A percentile compares a stretch with the other conserved stretches of the same genome.
phyloP scores from a whole-genome alignment of 2,113 vertebrate genomes.

The Cynoglossus semilaevis region DNA sequence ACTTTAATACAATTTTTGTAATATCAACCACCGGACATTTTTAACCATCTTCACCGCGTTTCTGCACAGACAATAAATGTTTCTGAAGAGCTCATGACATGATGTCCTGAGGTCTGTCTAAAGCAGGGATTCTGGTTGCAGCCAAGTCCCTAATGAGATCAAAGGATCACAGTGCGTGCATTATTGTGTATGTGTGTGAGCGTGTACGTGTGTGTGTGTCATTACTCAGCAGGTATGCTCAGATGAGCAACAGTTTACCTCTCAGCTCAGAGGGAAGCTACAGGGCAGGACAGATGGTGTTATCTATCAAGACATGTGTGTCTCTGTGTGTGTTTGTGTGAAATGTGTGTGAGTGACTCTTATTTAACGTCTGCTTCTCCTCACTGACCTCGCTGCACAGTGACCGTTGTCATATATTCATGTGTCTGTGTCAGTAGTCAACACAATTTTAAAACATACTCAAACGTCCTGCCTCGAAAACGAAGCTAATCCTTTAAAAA shows the following conservation, averaged over 20 bases:
- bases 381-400: constrained; percentile 23
- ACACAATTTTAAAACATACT: neutral
- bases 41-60: too few species aligned
- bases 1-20: too few species aligned
- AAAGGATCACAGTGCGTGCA: constrained; percentile 55
- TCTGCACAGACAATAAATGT: too few species aligned
- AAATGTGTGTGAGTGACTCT: neutral
- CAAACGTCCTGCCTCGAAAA: constrained; percentile 35
- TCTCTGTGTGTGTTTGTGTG: neutral
- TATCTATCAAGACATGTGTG: constrained; percentile 24
- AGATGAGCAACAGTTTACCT: constrained; percentile 54
- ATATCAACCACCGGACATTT: too few species aligned
- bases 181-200: neutral
- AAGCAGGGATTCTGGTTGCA: constrained; percentile 49
- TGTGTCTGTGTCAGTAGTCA: constrained; percentile 25
- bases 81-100: constrained; percentile 26
- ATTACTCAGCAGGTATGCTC: constrained; percentile 46
- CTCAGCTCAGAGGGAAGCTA: constrained; percentile 24
- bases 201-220: constrained; percentile 2
- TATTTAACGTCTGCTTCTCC: constrained; percentile 6
- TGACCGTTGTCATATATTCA: constrained; percentile 19
- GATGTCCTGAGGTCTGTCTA: constrained; percentile 44
- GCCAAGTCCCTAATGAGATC: constrained; percentile 62
- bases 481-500: constrained; percentile 53
- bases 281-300: constrained; percentile 33